phyloP scores from a whole-genome alignment of 2,797 vertebrate species.

The Macropus fuliginosus region DNA sequence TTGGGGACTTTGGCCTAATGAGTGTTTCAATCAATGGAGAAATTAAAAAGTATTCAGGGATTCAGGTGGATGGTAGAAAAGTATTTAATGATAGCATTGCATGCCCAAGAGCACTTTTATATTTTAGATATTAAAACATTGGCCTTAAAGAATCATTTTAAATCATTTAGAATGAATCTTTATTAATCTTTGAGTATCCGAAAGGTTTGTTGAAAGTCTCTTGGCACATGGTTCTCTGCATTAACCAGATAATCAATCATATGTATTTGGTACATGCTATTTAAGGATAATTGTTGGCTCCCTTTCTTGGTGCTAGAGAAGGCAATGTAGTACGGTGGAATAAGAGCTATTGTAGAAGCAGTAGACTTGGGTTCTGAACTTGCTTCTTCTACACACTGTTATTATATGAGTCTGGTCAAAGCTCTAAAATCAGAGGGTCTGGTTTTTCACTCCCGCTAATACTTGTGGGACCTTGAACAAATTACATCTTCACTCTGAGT shows the following conservation, averaged over 20 bases:
- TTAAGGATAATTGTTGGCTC: neutral
- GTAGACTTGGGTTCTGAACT: neutral
- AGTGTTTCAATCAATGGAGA: constrained; percentile 78
- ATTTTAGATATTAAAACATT: constrained; percentile 24
- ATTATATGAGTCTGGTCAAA: neutral
- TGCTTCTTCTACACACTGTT: neutral
- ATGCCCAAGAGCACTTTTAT: constrained; percentile 17
- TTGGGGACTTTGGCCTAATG: constrained; percentile 79
- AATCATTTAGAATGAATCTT: constrained; percentile 6
- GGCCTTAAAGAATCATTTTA: constrained; percentile 56
- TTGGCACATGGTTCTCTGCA: neutral
- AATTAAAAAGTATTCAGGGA: constrained; percentile 68
- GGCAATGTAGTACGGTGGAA: neutral
- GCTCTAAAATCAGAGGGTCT: rapidly evolving
- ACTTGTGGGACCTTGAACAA: neutral
- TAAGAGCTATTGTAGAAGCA: neutral
- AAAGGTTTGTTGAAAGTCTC: constrained; percentile 20
- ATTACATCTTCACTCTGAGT: neutral
- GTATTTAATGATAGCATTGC: constrained; percentile 55
- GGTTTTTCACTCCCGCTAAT: too few species aligned
- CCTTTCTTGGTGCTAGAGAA: neutral
- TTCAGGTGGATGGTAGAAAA: constrained; percentile 65
- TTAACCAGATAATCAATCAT: neutral
- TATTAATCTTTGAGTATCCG: constrained; percentile 4
- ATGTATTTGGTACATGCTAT: neutral